Percentiles rank a stretch among this genome's conserved stretches.
phyloP scores from a whole-genome alignment of 2,113 vertebrate species.

The Cochlearius cochlearius region DNA sequence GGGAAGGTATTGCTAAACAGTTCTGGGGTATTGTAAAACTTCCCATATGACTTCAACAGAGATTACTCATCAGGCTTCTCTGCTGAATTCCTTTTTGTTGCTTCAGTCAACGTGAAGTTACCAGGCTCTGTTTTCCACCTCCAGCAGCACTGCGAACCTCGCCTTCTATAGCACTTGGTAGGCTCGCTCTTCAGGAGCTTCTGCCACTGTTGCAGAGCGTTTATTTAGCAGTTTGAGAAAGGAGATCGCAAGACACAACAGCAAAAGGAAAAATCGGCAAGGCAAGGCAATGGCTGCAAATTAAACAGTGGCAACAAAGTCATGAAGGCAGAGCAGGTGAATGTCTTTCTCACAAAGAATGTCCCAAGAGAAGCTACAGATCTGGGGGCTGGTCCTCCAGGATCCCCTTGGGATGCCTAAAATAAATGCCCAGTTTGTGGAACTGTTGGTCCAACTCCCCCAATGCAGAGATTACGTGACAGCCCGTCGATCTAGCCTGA shows the following conservation, averaged over 20 bases:
- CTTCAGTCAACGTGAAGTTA: neutral
- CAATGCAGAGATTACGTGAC: constrained; percentile 45
- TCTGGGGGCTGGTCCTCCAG: neutral
- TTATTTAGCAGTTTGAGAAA: neutral
- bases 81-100: neutral
- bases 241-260: neutral
- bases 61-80: neutral
- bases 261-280: neutral
- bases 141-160: neutral
- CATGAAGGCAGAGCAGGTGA: neutral
- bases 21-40: neutral
- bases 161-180: neutral
- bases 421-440: constrained; percentile 17
- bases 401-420: neutral
- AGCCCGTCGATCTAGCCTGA: constrained; percentile 66
- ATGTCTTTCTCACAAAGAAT: neutral
- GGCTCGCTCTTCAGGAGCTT: neutral
- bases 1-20: neutral
- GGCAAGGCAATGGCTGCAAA: neutral
- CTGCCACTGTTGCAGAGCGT: neutral
- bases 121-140: neutral
- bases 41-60: neutral
- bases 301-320: neutral
- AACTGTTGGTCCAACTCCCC: neutral
- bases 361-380: neutral